Evolutionary conservation across 1,140 invertebrate genomes (phyloP), one percentile per base, ranked within the genome.

Genomic region (Temnothorax curvispinosus): DNA sequence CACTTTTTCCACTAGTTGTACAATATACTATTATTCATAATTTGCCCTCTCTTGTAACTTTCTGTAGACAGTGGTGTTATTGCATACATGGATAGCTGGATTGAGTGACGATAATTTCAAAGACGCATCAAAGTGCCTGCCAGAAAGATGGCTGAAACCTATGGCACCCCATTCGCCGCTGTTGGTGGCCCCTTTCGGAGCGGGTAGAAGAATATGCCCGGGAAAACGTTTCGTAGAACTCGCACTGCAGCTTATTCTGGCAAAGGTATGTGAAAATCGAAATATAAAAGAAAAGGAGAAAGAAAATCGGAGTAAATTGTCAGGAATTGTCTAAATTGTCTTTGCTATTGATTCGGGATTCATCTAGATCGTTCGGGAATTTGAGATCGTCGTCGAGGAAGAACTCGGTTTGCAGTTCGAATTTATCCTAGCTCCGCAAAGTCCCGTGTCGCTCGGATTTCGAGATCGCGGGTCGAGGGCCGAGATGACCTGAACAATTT

Each of bases 151-250:
- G 98, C 93, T 99, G 18, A 94, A 96, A 44, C 93, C 95, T 38
- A 93, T 94, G 3, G 93, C 94, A 86, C 95, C 96, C 0, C 95
- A 96, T 4, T 96, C 96, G 44, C 96, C 96, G 0, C 95, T 96
- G 60, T 94, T 98, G 21, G 96, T 99, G 0, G 96, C 98, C 3
- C 98, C 99, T 0, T 99, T 99, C 95, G 99, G 99, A 0, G 96
- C 97, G 76, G 99, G 99, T 0, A 96, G 96, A 60, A 95, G 98
- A 71, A 97, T 97, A 93, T 98, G 98, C 94, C 98, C 98, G 0
- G 98, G 98, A 27, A 98, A 98, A 94, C 95, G 97, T 76, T 98
- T 98, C 90, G 97, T 98, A 3, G 97, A 98, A 90, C 96, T 98
- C 77, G 97, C 97, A 81, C 94, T 98, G 7, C 97, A 97, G 85